Conservation (phyloP, 2,113 vertebrate species). For the Trematomus loennbergii region DNA sequence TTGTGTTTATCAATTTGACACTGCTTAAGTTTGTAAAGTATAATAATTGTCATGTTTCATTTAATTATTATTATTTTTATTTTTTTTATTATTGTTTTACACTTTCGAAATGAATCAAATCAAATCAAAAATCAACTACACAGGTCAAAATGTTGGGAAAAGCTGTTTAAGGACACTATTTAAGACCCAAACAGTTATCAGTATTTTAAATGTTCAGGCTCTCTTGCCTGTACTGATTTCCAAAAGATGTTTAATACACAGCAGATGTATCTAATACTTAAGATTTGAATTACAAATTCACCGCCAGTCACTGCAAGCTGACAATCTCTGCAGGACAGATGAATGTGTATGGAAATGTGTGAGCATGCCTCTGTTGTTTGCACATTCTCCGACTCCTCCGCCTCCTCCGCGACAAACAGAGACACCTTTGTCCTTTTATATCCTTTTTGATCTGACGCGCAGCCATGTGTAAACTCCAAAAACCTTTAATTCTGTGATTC, state of each 20-base stretch:
- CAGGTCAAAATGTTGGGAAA: too few species aligned
- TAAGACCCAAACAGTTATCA: background rate
- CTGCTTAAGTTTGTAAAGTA: too few species aligned
- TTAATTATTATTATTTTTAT: too few species aligned
- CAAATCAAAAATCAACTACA: too few species aligned
- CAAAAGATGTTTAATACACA: background rate
- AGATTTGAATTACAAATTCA: background rate
- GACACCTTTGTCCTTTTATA: constrained; percentile 59
- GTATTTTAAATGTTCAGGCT: background rate
- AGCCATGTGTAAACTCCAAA: constrained; percentile 68
- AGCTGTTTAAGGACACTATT: background rate
- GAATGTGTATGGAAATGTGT: background rate
- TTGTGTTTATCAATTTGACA: too few species aligned
- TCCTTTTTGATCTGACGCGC: constrained; percentile 59
- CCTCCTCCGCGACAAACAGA: constrained; percentile 45
- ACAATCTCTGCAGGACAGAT: background rate
- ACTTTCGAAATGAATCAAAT: too few species aligned
- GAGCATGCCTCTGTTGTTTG: constrained; percentile 13
- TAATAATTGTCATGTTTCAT: too few species aligned
- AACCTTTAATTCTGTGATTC: constrained; percentile 75
- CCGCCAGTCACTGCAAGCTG: background rate
- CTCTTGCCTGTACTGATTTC: too few species aligned
- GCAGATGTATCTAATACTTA: background rate
- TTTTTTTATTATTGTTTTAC: too few species aligned
- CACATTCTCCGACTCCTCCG: constrained; percentile 12